phyloP scores from a whole-genome alignment of 1,140 invertebrate species.

The Sitophilus oryzae region DNA sequence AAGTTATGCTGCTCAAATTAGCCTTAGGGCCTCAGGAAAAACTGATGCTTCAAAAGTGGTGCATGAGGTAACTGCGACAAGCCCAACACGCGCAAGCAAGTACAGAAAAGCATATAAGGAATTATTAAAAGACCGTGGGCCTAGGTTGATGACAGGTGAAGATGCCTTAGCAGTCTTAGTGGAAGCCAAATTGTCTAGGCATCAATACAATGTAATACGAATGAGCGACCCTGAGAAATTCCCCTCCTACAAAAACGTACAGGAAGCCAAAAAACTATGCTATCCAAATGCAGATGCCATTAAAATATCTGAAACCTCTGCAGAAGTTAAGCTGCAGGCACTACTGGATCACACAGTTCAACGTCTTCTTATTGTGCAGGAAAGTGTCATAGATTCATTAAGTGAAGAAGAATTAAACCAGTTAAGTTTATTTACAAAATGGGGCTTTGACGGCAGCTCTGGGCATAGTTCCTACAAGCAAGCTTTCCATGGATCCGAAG shows the following conservation, averaged over 20 bases:
- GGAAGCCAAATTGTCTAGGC: conserved; percentile 5
- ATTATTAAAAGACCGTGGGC: too few relatives aligned
- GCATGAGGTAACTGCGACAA: too few relatives aligned
- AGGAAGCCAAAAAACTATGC: conserved; percentile 2
- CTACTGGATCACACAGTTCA: conserved; percentile 1
- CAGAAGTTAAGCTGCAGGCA: background rate
- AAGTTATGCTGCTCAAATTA: too few relatives aligned
- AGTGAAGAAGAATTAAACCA: background rate
- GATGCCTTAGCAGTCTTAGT: background rate
- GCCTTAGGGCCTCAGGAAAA: too few relatives aligned
- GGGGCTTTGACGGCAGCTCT: too few relatives aligned
- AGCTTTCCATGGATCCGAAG: background rate
- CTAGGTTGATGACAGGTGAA: too few relatives aligned
- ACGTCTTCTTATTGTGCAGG: background rate
- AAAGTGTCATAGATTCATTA: background rate
- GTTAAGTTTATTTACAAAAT: too few relatives aligned
- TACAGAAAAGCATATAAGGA: too few relatives aligned
- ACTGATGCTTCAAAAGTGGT: too few relatives aligned
- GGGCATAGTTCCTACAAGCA: too few relatives aligned
- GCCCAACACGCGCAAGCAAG: too few relatives aligned
- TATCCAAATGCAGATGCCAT: background rate
- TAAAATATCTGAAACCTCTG: background rate
- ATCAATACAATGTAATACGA: conserved; percentile 9
- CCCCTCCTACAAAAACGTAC: conserved; percentile 7
- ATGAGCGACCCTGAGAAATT: background rate